A percentile compares a stretch with the other conserved stretches of the same genome.
Conservation (phyloP, 2,888 invertebrate species). For the Perithous albicinctus region DNA sequence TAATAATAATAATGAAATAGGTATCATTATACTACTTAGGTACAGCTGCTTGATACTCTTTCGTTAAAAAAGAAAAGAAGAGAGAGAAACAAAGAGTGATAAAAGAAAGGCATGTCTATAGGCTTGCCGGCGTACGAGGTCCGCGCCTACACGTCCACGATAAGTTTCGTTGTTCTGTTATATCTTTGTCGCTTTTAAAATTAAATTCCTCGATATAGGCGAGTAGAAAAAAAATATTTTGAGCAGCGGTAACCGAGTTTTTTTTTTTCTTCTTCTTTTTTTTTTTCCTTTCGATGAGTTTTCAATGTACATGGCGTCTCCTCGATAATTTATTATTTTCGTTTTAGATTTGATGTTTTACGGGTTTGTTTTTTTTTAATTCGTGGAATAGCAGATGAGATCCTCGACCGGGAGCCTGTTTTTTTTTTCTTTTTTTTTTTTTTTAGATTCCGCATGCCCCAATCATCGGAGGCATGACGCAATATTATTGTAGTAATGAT, state of each 20-base stretch:
- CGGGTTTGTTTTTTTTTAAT: constrained; percentile 21
- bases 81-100: constrained; percentile 58
- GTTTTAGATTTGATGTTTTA: neutral
- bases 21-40: constrained; percentile 82
- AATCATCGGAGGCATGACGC: constrained; percentile 42
- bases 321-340: neutral
- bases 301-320: constrained; percentile 18
- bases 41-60: constrained; percentile 82
- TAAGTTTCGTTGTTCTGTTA: constrained; percentile 55
- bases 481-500: constrained; percentile 25
- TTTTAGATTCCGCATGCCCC: constrained; percentile 50
- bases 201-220: constrained; percentile 33
- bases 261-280: too few species aligned
- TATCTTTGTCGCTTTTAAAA: constrained; percentile 51
- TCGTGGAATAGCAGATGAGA: constrained; percentile 62
- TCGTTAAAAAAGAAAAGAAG: constrained; percentile 71
- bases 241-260: neutral
- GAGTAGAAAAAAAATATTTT: constrained; percentile 18
- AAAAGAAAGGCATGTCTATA: constrained; percentile 62
- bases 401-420: constrained; percentile 56
- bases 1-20: constrained; percentile 75
- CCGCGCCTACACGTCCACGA: constrained; percentile 59
- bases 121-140: constrained; percentile 45
- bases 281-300: constrained; percentile 4
- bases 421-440: neutral